Base-by-base conservation (phyloP, 2,797 vertebrate species). In the Vireo griseus region DNA sequence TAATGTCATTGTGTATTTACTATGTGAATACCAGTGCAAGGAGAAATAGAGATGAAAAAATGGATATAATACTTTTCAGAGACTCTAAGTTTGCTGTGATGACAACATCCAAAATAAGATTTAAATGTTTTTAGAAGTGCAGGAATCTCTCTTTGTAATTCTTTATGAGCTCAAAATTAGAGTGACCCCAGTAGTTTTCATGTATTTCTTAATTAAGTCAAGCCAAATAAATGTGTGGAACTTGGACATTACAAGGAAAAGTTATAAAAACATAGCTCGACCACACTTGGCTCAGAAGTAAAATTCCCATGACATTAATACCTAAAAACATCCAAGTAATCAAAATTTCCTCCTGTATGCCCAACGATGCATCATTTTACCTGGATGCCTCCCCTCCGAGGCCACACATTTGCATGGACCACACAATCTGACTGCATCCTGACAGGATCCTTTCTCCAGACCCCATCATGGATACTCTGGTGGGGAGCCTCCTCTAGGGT, bases 21-120 rank as follows among this genome's bases (percentile, higher is more conserved):
- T 80, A 2, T 55, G 9, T 25, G 40, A 90, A 78, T 81, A 54
- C 50, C 47, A 92, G 24, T 14, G 21, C 37, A 80, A 88, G 97
- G 48, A 88, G 51, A 92, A 87, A 77, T 63, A 87, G 87, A 54
- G 71, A 51, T n/a, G 29, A 28, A 82, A 91, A 89, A 94, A 59
- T 37, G 6, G 57, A 25, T 88, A 91, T 88, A 91, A 47, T 54
- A 5, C 21, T 65, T 62, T 80, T 86, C 80, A 76, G 40, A 79
- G 40, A n/a, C 58, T 62, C 88, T 78, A 71, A 84, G 94, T 78
- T 72, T 86, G 54, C 71, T 84, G 47, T 91, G 40, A 42, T 88
- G 63, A 42, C 67, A 65, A 10, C 55, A 91, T 84, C 50, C 13
- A 72, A 26, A 40, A 14, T 45, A 48, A 67, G 31, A 57, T 55